Conservation (phyloP, 2,888 invertebrate species). For the Luffia ferchaultella region DNA sequence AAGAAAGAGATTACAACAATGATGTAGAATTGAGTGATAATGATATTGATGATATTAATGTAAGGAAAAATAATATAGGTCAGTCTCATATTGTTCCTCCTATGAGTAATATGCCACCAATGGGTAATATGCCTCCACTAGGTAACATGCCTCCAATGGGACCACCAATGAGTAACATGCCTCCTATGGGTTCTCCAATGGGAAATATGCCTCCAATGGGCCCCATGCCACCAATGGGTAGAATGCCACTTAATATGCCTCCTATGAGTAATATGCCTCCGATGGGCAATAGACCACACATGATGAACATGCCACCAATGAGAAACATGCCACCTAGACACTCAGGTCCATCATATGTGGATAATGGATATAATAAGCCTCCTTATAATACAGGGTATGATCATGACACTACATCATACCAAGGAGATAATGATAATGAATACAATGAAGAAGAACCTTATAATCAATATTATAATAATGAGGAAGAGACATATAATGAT, state of each 20-base stretch:
- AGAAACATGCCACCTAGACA: conserved; percentile 25
- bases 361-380: conserved; percentile 47
- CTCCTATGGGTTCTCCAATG: conserved; percentile 16
- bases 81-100: conserved; percentile 30
- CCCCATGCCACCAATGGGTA: conserved; percentile 18
- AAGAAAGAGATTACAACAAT: conserved; percentile 31
- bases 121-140: neutral
- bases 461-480: conserved; percentile 29
- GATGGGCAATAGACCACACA: conserved; percentile 30
- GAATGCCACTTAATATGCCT: conserved; percentile 23
- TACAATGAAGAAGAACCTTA: conserved; percentile 32
- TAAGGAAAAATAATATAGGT: conserved; percentile 37
- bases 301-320: conserved; percentile 19
- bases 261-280: conserved; percentile 30
- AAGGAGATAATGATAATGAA: conserved; percentile 38
- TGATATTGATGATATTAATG: conserved; percentile 31
- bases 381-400: conserved; percentile 29
- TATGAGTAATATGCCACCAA: conserved; percentile 17
- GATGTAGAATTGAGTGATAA: conserved; percentile 51
- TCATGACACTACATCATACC: conserved; percentile 38
- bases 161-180: conserved; percentile 21
- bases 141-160: conserved; percentile 17
- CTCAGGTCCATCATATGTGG: conserved; percentile 29
- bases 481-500: conserved; percentile 17
- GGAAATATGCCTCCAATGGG: conserved; percentile 22